Percentiles rank a stretch among this genome's conserved stretches.
Evolutionary conservation across 2,797 vertebrate genomes (phyloP).

Genomic region (Salmo trutta): DNA sequence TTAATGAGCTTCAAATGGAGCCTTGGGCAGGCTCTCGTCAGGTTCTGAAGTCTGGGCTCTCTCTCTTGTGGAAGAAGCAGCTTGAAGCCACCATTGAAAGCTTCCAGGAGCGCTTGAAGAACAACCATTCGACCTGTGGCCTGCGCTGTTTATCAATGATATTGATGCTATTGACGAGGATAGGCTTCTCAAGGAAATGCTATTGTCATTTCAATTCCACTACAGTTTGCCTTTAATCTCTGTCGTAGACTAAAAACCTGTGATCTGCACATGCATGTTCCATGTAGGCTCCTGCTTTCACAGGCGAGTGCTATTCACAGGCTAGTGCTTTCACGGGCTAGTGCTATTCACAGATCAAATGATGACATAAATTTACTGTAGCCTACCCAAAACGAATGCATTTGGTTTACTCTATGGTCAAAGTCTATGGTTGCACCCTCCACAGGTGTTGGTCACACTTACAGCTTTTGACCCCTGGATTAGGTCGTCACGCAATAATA

Average conservation of each 20-base stretch:
- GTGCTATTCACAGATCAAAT: neutral
- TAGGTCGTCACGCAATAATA: neutral
- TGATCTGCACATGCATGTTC: neutral
- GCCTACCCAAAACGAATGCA: neutral
- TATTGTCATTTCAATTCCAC: constrained; percentile 26
- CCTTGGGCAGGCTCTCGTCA: constrained; percentile 55
- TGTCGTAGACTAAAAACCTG: neutral
- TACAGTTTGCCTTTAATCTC: neutral
- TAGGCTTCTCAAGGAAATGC: neutral
- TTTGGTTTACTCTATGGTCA: neutral
- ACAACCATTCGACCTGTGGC: constrained; percentile 19
- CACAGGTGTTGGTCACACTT: neutral
- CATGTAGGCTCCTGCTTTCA: neutral
- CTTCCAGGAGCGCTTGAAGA: constrained; percentile 29
- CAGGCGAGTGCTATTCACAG: neutral
- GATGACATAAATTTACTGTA: neutral
- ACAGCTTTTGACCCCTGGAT: neutral
- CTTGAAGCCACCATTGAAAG: constrained; percentile 25
- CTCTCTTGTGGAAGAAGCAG: constrained; percentile 32
- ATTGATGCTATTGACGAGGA: constrained; percentile 15
- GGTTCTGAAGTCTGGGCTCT: constrained; percentile 44
- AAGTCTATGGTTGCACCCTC: neutral
- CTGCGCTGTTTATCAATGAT: constrained; percentile 31
- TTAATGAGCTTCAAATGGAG: constrained; percentile 64
- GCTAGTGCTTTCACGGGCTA: neutral